These are phyloP conservation scores for Propsilocerus akamusi DNA, from an alignment of 1,140 invertebrate species.

Conservation along the genomic window DNA sequence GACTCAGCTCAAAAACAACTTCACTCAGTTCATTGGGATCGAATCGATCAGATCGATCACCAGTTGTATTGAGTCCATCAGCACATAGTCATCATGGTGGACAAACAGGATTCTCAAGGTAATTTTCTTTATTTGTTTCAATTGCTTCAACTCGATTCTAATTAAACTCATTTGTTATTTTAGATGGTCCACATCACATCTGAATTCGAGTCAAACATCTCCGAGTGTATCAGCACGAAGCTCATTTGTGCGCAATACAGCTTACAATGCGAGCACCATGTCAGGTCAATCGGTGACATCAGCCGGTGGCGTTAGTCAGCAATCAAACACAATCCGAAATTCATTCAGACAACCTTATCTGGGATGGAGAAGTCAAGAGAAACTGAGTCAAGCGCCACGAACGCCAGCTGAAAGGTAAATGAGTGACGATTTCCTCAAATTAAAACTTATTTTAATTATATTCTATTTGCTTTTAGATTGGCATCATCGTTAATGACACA, in stretches of 20 bases:
- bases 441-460: neutral
- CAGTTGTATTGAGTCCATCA: conserved; percentile 21
- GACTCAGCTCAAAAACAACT: conserved; percentile 57
- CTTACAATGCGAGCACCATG: conserved; percentile 22
- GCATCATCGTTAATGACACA: conserved; percentile 40
- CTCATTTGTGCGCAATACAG: conserved; percentile 21
- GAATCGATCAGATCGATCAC: conserved; percentile 22
- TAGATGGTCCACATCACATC: conserved; percentile 67
- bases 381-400: conserved; percentile 48
- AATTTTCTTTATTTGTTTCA: conserved; percentile 1
- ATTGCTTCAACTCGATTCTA: neutral
- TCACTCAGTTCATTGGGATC: conserved; percentile 47
- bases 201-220: conserved; percentile 51
- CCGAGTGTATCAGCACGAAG: conserved; percentile 29
- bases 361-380: conserved; percentile 76
- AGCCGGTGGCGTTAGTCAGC: conserved; percentile 12
- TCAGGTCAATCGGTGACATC: conserved; percentile 9
- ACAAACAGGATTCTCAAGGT: conserved; percentile 11
- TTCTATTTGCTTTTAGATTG: conserved; percentile 25
- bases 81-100: conserved; percentile 24
- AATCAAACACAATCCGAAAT: conserved; percentile 13
- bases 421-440: neutral
- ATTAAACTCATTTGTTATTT: conserved; percentile 25
- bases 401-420: conserved; percentile 61
- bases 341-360: conserved; percentile 63